Evolutionary conservation across 2,113 vertebrate genomes (phyloP).

Genomic region (Vicugna pacos): DNA sequence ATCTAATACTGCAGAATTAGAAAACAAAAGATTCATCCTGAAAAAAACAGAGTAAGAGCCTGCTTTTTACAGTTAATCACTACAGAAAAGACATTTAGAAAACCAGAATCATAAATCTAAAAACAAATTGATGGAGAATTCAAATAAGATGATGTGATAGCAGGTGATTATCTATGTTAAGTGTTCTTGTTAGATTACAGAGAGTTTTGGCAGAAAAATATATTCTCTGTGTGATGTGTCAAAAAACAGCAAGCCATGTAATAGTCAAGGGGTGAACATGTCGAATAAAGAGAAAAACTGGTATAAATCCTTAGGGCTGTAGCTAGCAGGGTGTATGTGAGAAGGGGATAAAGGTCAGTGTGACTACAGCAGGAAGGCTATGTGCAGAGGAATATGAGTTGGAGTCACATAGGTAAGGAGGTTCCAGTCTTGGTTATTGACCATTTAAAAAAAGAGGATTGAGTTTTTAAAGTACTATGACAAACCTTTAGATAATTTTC

Average conservation of each 20-base stretch:
- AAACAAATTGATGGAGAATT: neutral
- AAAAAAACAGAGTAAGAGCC: neutral
- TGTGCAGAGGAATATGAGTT: neutral
- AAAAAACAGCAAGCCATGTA: neutral
- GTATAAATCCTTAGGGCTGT: neutral
- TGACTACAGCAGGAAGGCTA: too few species aligned
- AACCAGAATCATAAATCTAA: neutral
- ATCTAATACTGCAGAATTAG: neutral
- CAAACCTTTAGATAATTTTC: neutral
- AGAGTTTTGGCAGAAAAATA: neutral
- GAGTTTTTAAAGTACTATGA: neutral
- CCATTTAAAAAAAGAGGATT: neutral
- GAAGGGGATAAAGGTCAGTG: neutral
- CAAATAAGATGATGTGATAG: neutral
- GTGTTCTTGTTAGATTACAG: neutral
- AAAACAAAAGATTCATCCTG: neutral
- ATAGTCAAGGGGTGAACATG: neutral
- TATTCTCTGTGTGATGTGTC: neutral
- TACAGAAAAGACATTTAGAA: neutral
- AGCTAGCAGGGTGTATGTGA: neutral
- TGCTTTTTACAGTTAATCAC: neutral
- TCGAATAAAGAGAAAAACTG: neutral
- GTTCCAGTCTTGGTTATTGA: neutral
- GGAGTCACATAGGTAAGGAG: neutral
- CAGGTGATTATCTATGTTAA: neutral